Evolutionary conservation across 2,888 invertebrate species (phyloP).

Genomic region (Lasioglossum oenotherae): DNA sequence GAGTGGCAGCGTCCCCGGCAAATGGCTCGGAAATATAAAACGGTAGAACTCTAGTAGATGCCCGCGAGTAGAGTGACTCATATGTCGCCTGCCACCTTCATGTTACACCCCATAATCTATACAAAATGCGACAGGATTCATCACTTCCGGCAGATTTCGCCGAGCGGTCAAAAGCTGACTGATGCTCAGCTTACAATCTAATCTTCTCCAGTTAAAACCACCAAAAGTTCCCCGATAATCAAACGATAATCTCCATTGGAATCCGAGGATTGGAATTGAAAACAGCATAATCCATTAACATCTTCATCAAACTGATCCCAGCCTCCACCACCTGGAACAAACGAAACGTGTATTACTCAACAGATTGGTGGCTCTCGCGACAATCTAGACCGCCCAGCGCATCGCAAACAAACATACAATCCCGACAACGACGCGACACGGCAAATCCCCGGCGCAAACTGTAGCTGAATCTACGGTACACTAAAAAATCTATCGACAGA

Average conservation of each 20-base stretch:
- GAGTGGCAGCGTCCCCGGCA: not conserved
- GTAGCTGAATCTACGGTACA: not conserved
- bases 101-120: constrained; percentile 1
- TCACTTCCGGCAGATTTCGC: not conserved
- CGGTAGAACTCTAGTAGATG: not conserved
- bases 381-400: not conserved
- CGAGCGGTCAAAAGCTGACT: not conserved
- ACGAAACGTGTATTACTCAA: constrained; percentile 11
- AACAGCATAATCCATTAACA: not conserved
- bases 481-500: constrained; percentile 7
- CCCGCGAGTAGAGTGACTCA: not conserved
- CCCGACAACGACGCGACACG: not conserved
- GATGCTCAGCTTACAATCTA: not conserved
- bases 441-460: not conserved
- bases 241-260: not conserved
- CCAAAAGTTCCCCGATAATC: not conserved
- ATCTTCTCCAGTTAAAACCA: not conserved
- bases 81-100: not conserved
- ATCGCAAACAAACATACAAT: not conserved
- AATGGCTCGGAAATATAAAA: not conserved
- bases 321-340: constrained; percentile 35
- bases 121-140: not conserved
- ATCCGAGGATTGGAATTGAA: not conserved
- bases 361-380: too few relatives aligned
- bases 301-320: not conserved